Conservation (phyloP, 2,797 vertebrate genomes). For the Hozukius guyotensis region DNA sequence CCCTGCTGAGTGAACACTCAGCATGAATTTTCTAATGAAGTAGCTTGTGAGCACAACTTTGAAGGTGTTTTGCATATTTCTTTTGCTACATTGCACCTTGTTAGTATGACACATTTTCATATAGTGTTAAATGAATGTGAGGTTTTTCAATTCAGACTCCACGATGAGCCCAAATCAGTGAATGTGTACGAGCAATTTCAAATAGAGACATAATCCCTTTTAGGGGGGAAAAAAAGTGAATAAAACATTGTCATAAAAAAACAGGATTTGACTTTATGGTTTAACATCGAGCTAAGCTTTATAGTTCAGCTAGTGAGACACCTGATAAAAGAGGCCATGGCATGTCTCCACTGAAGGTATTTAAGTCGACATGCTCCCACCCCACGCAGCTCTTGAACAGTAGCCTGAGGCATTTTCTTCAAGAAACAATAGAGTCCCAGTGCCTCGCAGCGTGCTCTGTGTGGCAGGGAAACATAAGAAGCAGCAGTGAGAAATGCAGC, state of each 20-base stretch:
- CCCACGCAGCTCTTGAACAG: slow-evolving; percentile 76
- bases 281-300: slow-evolving; percentile 77
- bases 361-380: slow-evolving; percentile 80
- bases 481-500: slow-evolving; percentile 38
- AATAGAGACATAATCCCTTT: slow-evolving; percentile 60
- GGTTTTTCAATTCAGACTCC: slow-evolving; percentile 27
- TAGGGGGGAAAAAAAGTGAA: slow-evolving; percentile 26
- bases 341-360: slow-evolving; percentile 78
- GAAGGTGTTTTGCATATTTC: neutral
- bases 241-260: slow-evolving; percentile 74
- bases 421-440: slow-evolving; percentile 75
- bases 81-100: neutral
- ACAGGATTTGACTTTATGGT: slow-evolving; percentile 72
- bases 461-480: slow-evolving; percentile 58
- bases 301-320: slow-evolving; percentile 72
- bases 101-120: slow-evolving; percentile 10
- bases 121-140: slow-evolving; percentile 7
- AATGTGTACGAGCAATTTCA: slow-evolving; percentile 46
- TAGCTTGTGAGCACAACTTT: neutral
- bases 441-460: slow-evolving; percentile 58
- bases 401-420: slow-evolving; percentile 75
- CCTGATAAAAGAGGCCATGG: slow-evolving; percentile 81
- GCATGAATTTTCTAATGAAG: neutral
- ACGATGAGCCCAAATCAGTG: slow-evolving; percentile 28
- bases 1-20: neutral